phyloP scores from a whole-genome alignment of 2,888 invertebrate species.

The Megalurothrips usitatus region DNA sequence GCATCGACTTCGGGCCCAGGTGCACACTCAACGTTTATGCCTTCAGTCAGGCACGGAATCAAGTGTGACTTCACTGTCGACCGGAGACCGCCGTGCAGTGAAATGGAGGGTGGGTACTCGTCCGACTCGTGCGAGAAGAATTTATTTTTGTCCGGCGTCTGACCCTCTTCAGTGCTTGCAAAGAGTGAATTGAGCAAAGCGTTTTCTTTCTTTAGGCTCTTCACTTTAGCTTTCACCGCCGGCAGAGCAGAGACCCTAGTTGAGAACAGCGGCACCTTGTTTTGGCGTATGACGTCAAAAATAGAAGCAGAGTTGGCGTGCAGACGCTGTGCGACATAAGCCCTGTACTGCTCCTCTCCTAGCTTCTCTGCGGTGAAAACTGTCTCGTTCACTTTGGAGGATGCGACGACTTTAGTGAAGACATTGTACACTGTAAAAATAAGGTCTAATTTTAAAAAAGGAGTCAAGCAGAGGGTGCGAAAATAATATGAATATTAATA shows the following conservation, averaged over 20 bases:
- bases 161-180: background rate
- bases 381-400: background rate
- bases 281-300: background rate
- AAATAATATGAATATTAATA: no score
- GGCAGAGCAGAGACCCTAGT: background rate
- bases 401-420: background rate
- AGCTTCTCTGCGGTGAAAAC: background rate
- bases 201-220: background rate
- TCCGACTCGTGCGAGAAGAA: background rate
- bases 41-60: background rate
- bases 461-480: no score
- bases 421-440: background rate
- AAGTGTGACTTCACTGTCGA: background rate
- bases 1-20: background rate
- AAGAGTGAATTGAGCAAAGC: background rate
- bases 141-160: background rate
- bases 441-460: no score
- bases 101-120: background rate
- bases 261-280: background rate
- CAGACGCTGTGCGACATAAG: background rate
- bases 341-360: background rate
- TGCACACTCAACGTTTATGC: background rate
- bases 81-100: background rate
- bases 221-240: background rate
- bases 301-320: background rate